A percentile compares a stretch with the other conserved stretches of the same genome.
These are phyloP conservation scores for Yponomeuta evonymella DNA, from an alignment of 2,888 invertebrate genomes.

Conservation along the genomic window DNA sequence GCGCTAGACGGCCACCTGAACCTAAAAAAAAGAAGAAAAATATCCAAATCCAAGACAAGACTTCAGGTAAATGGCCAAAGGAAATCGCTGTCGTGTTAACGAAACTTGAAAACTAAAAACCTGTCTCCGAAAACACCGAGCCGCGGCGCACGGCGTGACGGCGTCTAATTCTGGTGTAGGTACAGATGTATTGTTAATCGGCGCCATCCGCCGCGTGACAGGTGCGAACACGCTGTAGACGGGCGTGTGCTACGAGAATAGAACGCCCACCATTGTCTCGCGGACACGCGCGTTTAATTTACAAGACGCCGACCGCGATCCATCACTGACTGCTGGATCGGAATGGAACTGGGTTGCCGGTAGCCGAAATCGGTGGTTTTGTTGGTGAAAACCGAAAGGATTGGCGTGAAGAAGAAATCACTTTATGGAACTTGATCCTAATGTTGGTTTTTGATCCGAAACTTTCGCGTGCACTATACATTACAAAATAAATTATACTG, in stretches of 20 bases:
- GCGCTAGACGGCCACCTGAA: too few relatives aligned
- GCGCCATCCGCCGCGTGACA: constrained; percentile 9
- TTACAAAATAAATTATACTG: too few relatives aligned
- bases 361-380: not conserved
- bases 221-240: constrained; percentile 2
- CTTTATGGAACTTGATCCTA: too few relatives aligned
- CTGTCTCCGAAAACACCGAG: not conserved
- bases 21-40: too few relatives aligned
- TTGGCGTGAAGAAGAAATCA: too few relatives aligned
- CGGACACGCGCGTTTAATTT: not conserved
- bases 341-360: not conserved
- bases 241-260: not conserved
- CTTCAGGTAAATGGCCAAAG: not conserved
- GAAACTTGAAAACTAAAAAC: not conserved
- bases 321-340: not conserved
- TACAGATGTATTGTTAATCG: constrained; percentile 12
- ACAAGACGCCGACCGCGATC: not conserved
- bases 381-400: not conserved
- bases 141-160: not conserved
- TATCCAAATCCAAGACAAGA: too few relatives aligned
- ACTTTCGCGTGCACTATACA: too few relatives aligned
- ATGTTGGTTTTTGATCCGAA: too few relatives aligned
- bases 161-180: not conserved
- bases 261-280: constrained; percentile 1
- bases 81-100: not conserved